Conservation (phyloP, 1,140 invertebrate species). For the Helicoverpa armigera region DNA sequence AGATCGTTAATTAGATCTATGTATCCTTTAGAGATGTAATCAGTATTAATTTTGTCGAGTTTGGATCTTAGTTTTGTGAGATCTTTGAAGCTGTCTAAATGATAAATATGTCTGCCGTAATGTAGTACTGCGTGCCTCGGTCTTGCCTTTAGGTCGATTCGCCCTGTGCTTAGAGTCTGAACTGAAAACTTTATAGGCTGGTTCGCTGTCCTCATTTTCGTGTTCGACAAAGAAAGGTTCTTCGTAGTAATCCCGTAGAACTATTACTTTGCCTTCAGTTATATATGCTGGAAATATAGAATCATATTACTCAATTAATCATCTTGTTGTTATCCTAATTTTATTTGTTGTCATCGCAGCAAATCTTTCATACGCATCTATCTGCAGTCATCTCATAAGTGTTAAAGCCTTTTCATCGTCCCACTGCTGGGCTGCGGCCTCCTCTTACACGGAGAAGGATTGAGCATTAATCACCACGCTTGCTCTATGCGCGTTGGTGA, state of each 20-base stretch:
- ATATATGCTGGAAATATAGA: not conserved
- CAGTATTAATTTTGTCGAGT: not conserved
- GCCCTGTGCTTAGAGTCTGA: no score
- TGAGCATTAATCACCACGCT: no score
- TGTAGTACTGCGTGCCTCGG: not conserved
- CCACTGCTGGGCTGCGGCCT: no score
- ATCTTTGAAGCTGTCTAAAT: not conserved
- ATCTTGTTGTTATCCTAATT: no score
- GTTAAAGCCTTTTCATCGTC: no score
- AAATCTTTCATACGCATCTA: no score
- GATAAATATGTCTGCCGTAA: not conserved
- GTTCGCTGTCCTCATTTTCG: not conserved
- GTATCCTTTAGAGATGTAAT: not conserved
- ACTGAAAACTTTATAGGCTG: no score
- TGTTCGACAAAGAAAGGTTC: not conserved
- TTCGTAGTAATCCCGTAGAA: not conserved
- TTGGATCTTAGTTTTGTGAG: not conserved
- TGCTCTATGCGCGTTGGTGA: no score
- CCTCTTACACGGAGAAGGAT: no score
- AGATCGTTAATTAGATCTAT: conserved; percentile 10
- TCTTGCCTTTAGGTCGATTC: not conserved
- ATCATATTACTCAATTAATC: not conserved
- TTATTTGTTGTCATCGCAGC: no score
- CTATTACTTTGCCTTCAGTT: not conserved
- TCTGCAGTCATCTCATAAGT: no score